Conservation (phyloP, 2,113 vertebrate genomes). For the Regulus satrapa region DNA sequence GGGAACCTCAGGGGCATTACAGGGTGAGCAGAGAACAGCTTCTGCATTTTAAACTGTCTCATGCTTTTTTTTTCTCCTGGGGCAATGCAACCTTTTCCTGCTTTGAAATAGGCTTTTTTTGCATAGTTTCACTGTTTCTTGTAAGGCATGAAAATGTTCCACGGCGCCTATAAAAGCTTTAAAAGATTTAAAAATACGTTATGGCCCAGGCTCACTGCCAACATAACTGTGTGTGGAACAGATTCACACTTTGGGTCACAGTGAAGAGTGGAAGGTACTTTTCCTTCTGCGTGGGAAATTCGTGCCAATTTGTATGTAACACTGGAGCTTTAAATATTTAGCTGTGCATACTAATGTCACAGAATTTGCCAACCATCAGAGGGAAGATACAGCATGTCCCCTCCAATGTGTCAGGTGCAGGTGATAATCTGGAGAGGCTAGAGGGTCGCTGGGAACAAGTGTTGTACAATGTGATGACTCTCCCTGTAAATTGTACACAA, state of each 20-base stretch:
- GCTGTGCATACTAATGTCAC: neutral
- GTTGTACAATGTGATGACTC: neutral
- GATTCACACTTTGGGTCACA: constrained; percentile 1
- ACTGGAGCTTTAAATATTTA: neutral
- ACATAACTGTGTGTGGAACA: neutral
- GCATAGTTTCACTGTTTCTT: neutral
- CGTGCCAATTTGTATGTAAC: neutral
- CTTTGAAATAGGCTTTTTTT: neutral
- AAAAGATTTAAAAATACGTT: neutral
- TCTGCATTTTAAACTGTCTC: neutral
- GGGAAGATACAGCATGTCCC: neutral
- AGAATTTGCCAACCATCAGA: neutral
- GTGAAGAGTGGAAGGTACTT: neutral
- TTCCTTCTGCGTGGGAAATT: neutral
- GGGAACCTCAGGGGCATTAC: neutral
- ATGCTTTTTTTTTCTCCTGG: neutral
- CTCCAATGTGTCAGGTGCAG: neutral
- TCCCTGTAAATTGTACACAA: neutral
- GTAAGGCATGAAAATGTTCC: neutral
- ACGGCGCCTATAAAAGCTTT: neutral
- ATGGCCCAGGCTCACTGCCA: neutral
- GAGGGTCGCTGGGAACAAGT: neutral
- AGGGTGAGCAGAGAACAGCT: neutral
- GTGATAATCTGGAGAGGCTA: neutral
- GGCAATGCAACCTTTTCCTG: neutral